Conservation (phyloP, 2,113 vertebrate genomes). For the Melanostigma gelatinosum region DNA sequence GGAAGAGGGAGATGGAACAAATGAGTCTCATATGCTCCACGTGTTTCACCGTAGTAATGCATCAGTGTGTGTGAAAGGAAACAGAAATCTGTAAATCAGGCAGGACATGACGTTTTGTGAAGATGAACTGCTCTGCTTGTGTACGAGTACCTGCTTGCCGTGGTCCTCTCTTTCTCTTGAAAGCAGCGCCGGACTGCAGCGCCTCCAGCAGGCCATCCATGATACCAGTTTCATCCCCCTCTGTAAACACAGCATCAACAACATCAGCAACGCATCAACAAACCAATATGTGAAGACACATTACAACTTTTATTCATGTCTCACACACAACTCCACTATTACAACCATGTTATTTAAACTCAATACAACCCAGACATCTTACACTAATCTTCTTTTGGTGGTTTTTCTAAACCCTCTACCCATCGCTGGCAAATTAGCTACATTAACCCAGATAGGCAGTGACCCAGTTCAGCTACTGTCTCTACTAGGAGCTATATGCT, state of each 20-base stretch:
- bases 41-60: neutral
- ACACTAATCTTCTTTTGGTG: conserved; percentile 10
- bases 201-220: conserved; percentile 88
- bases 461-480: conserved; percentile 65
- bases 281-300: conserved; percentile 9
- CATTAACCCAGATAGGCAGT: conserved; percentile 74
- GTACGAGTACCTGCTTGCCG: conserved; percentile 82
- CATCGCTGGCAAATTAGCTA: conserved; percentile 37
- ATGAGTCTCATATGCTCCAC: conserved; percentile 3
- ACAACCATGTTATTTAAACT: conserved; percentile 25
- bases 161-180: conserved; percentile 84
- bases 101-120: conserved; percentile 9
- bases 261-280: conserved; percentile 31
- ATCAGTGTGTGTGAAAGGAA: conserved; percentile 21
- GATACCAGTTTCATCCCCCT: conserved; percentile 84
- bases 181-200: conserved; percentile 85
- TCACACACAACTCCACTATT: neutral
- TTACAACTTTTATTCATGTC: conserved; percentile 5
- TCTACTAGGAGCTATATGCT: conserved; percentile 17
- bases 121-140: conserved; percentile 28
- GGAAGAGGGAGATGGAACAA: conserved; percentile 2
- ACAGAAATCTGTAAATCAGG: conserved; percentile 26
- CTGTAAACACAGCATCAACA: conserved; percentile 66
- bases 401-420: conserved; percentile 16
- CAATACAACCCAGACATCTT: conserved; percentile 1